phyloP scores from a whole-genome alignment of 2,888 invertebrate genomes.

The Cetonia aurata region DNA sequence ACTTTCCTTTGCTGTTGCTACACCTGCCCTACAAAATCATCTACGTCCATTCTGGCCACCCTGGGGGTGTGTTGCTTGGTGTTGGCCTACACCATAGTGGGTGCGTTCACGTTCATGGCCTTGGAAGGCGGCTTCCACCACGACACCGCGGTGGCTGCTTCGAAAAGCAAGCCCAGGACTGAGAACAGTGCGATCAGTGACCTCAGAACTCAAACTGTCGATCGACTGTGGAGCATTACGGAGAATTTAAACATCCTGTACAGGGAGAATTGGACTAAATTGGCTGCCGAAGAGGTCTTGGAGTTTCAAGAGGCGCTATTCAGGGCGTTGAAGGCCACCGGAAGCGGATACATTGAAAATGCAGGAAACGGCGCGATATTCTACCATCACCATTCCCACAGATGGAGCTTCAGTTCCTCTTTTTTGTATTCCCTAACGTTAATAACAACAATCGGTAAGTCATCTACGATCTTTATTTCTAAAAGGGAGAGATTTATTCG shows the following conservation, averaged over 20 bases:
- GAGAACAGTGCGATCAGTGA: slow-evolving; percentile 63
- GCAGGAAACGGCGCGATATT: slow-evolving; percentile 67
- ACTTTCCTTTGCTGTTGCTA: slow-evolving; percentile 72
- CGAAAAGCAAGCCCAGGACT: slow-evolving; percentile 72
- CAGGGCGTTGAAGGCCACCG: slow-evolving; percentile 64
- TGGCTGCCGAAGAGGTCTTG: slow-evolving; percentile 89
- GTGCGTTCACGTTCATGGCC: slow-evolving; percentile 91
- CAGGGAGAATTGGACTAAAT: slow-evolving; percentile 90
- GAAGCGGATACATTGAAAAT: slow-evolving; percentile 57
- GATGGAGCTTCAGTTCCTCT: slow-evolving; percentile 93
- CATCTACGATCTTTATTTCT: no score
- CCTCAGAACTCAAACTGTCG: slow-evolving; percentile 80
- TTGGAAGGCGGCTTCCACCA: slow-evolving; percentile 75
- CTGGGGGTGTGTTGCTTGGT: slow-evolving; percentile 88
- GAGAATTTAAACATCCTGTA: slow-evolving; percentile 90
- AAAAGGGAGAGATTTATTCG: no score
- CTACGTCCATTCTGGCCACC: slow-evolving; percentile 80
- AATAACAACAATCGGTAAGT: slow-evolving; percentile 94
- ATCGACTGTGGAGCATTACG: slow-evolving; percentile 87
- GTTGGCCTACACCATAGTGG: slow-evolving; percentile 90
- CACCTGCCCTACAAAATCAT: slow-evolving; percentile 67
- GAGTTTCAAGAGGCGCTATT: slow-evolving; percentile 81
- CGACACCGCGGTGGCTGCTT: slow-evolving; percentile 76
- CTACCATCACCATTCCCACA: slow-evolving; percentile 68
- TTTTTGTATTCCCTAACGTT: slow-evolving; percentile 93